Conservation (phyloP, 2,113 vertebrate genomes). For the Ibidorhyncha struthersii region DNA sequence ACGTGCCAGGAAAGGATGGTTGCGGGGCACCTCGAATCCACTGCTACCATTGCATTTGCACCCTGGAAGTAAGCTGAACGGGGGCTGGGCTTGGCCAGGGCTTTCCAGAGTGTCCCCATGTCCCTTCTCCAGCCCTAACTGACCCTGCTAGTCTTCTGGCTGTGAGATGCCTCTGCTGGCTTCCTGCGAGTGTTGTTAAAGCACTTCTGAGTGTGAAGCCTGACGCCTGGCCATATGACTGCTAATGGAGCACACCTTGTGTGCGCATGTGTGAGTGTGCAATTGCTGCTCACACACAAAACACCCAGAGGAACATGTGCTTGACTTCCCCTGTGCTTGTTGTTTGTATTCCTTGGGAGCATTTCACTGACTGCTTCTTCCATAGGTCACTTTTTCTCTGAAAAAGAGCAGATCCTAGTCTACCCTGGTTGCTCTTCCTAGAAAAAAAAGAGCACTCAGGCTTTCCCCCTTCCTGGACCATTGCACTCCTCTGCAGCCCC, state of each 20-base stretch:
- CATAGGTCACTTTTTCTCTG: not conserved
- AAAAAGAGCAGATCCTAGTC: too few species aligned
- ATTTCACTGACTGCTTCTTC: not conserved
- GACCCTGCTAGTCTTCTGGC: not conserved
- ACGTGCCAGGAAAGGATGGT: too few species aligned
- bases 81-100: too few species aligned
- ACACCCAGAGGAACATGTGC: not conserved
- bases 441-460: not conserved
- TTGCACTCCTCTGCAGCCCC: not conserved
- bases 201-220: not conserved
- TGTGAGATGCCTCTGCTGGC: not conserved
- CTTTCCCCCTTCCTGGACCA: not conserved
- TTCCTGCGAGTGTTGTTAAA: not conserved
- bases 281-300: not conserved
- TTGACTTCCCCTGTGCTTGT: not conserved
- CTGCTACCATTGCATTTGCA: too few species aligned
- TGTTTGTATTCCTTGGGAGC: not conserved
- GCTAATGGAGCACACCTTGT: accelerated
- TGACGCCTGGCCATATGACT: accelerated
- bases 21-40: too few species aligned
- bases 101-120: too few species aligned
- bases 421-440: too few species aligned
- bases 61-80: too few species aligned
- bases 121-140: not conserved
- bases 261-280: not conserved